Evolutionary conservation across 1,140 invertebrate species (phyloP), one percentile per base, ranked within the genome.

Genomic region (Ceratoteleas bidentatus): DNA sequence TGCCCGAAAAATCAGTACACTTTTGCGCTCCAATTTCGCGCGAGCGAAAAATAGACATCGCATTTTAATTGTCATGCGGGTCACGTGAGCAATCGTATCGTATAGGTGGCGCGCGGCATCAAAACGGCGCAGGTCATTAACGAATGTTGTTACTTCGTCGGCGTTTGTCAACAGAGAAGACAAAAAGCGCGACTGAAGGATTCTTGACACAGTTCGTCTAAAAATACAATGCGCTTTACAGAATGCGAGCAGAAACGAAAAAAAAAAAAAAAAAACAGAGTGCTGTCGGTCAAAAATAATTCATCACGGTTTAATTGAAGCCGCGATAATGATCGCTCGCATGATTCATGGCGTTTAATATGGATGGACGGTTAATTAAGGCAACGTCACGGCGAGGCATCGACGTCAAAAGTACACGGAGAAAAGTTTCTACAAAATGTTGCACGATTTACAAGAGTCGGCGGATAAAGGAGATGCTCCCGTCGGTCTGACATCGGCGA

Each of bases 121-220:
- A 68, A 47, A 69, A 45, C 62, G 62, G 61, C 45, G 53, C 69
- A 52, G 57, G 69, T 73, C 77, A 73, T 80, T 80, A 80, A 80
- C 62, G 58, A 80, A 80, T 68, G 77, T 74, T 62, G 77, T 65
- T 74, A 69, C 49, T 24, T 61, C 52, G 32, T 74, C 77, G 62
- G 53, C 56, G 58, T 57, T 74, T 75, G 70, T 74, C 57, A 81
- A 65, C 70, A 75, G 40, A 74, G 40, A 4, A 58, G 45, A 57
- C 50, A 40, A 32, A 36, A 75, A 74, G 57, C 66, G 52, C 11
- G 11, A 7, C 14, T 74, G 50, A 75, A 81, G 77, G 49, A 81
- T 81, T 74, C 77, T 81, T 81, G 77, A 81, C 77, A 81, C 24
- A 74, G 74, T 79, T 66, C 53, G 53, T 72, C 78, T 81, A 75